phyloP scores from a whole-genome alignment of 2,888 invertebrate species.

The Drosophila robusta region DNA sequence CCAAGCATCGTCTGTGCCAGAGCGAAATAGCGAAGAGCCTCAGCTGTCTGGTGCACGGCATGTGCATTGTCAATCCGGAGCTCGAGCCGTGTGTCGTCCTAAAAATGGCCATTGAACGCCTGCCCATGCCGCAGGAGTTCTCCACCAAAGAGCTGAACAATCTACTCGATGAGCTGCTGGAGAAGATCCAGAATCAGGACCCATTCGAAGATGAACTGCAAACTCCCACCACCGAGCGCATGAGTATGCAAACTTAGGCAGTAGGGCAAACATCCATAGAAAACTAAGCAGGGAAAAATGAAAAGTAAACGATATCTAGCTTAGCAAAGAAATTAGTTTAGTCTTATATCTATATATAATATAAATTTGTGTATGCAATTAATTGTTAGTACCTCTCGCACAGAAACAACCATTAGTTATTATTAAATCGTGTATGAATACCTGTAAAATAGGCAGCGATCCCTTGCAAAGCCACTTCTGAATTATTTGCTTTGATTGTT shows the following conservation, averaged over 20 bases:
- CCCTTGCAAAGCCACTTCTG: conserved; percentile 27
- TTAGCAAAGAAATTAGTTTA: conserved; percentile 25
- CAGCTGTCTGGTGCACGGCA: conserved; percentile 83
- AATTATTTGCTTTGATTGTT: conserved; percentile 35
- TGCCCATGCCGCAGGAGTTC: conserved; percentile 85
- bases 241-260: conserved; percentile 20
- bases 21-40: conserved; percentile 85
- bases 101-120: conserved; percentile 83
- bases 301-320: conserved; percentile 29
- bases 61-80: conserved; percentile 83
- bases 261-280: conserved; percentile 8
- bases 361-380: conserved; percentile 29
- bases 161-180: conserved; percentile 78
- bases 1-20: conserved; percentile 85
- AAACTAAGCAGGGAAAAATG: conserved; percentile 21
- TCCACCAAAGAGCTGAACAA: conserved; percentile 82
- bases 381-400: conserved; percentile 30
- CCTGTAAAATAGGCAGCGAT: conserved; percentile 12
- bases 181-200: conserved; percentile 70
- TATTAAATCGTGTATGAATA: conserved; percentile 10
- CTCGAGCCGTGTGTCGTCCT: conserved; percentile 82
- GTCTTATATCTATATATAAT: conserved; percentile 34
- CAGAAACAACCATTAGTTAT: conserved; percentile 11
- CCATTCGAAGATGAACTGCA: conserved; percentile 18
- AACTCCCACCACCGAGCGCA: conserved; percentile 1